Evolutionary conservation across 1,140 invertebrate genomes (phyloP), one percentile per base, ranked within the genome.

Genomic region (Zaprionus ornatus): DNA sequence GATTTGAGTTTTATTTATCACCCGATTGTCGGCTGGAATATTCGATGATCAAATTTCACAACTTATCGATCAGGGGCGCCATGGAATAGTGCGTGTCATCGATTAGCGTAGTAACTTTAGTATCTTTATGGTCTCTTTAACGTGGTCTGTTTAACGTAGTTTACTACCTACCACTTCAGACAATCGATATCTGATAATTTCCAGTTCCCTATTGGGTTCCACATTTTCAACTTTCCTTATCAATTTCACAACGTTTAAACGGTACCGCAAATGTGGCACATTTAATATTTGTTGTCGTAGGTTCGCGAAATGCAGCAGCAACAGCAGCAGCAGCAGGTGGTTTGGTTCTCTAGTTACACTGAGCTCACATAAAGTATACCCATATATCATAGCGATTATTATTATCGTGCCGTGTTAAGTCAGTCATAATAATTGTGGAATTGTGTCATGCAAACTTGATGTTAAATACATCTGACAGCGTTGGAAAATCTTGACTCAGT

Each of bases 211-310:
- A 17, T 52, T 13, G 3, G 6, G 3, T 54, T 32, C 2, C 12
- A 6, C 3, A 21, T 32, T 60, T 23, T 40, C 15, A 32, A 15
- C 10, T 15, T 17, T 29, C 9, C 19, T 74, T 75, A 80, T 87
- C 81, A 84, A 90, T 90, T 87, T 86, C 82, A 86, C 77, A 66
- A 85, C 48, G 23, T 13, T 48, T 21, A 7, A 42, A 17, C 40
- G 3, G 25, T 62, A 48, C 78, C 42, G 45, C 27, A 65, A 77
- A 48, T 79, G 56, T 48, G 67, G 25, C 56, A 25, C 21, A 71
- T 62, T 55, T 32, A 52, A 4, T 45, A 67, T 70, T 70, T 77
- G 69, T 86, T 86, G 67, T 35, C 83, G 66, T 83, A 86, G 84
- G 84, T 74, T 79, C 25, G 29, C 9, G 19, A 15, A 50, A 1